A percentile compares a stretch with the other conserved stretches of the same genome.
phyloP scores from a whole-genome alignment of 2,113 vertebrate genomes.

The Lophochroa leadbeateri region DNA sequence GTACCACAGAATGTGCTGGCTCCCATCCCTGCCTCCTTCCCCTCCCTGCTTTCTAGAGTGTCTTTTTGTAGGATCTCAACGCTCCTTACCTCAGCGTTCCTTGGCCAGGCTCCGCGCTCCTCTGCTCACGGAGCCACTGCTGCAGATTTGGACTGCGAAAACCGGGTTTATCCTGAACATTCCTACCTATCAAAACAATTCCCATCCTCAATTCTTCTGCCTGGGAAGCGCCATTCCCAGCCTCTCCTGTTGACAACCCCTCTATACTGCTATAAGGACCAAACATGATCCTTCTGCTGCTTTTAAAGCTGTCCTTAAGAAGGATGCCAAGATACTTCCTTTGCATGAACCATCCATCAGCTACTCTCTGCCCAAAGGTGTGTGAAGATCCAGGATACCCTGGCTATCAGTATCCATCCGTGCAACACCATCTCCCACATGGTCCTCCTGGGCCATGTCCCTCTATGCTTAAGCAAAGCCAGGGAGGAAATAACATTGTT shows the following conservation, averaged over 20 bases:
- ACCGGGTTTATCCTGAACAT: background rate
- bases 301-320: background rate
- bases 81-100: background rate
- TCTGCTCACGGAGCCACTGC: background rate
- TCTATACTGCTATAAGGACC: background rate
- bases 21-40: background rate
- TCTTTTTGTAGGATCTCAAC: background rate
- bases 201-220: background rate
- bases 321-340: background rate
- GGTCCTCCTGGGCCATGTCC: fast-evolving
- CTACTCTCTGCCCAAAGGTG: background rate
- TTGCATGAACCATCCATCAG: background rate
- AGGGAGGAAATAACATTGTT: fast-evolving
- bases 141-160: background rate
- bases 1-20: conserved; percentile 25
- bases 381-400: fast-evolving
- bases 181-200: background rate
- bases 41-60: background rate
- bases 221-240: background rate
- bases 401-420: fast-evolving
- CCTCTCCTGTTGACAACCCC: background rate
- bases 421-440: fast-evolving
- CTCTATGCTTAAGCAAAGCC: background rate
- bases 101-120: fast-evolving
- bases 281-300: fast-evolving